Evolutionary conservation across 2,113 vertebrate genomes (phyloP).

Genomic region (Agapornis roseicollis): DNA sequence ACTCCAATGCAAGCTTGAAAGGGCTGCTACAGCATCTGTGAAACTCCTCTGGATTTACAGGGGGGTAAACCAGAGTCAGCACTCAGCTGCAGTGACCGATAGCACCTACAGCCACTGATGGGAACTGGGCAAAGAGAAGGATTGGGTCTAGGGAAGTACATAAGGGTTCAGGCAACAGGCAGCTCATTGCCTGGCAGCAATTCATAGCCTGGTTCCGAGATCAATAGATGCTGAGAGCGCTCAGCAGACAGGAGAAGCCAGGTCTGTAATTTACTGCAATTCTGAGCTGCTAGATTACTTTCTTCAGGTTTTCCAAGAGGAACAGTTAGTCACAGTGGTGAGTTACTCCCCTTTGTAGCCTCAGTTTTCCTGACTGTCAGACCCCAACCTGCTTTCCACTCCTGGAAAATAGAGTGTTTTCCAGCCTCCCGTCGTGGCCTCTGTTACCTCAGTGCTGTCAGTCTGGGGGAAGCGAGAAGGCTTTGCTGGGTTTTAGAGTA

Average conservation of each 20-base stretch:
- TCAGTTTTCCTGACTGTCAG: background rate
- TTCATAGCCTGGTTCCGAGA: slow-evolving; percentile 19
- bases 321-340: background rate
- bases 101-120: background rate
- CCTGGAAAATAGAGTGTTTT: background rate
- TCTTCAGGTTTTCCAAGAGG: background rate
- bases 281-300: slow-evolving; percentile 15
- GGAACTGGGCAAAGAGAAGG: background rate
- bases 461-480: background rate
- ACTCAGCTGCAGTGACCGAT: background rate
- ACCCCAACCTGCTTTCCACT: background rate
- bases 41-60: background rate
- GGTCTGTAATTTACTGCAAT: slow-evolving; percentile 53
- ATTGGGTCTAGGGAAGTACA: background rate
- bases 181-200: slow-evolving; percentile 34
- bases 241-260: slow-evolving; percentile 10
- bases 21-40: background rate
- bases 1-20: background rate
- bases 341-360: background rate
- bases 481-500: background rate
- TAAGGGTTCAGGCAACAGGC: background rate
- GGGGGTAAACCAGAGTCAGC: rapidly evolving
- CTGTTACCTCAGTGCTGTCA: background rate
- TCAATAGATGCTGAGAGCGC: slow-evolving; percentile 39
- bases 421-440: background rate